Conservation (phyloP, 1,140 invertebrate genomes). For the Ridgeia piscesae region DNA sequence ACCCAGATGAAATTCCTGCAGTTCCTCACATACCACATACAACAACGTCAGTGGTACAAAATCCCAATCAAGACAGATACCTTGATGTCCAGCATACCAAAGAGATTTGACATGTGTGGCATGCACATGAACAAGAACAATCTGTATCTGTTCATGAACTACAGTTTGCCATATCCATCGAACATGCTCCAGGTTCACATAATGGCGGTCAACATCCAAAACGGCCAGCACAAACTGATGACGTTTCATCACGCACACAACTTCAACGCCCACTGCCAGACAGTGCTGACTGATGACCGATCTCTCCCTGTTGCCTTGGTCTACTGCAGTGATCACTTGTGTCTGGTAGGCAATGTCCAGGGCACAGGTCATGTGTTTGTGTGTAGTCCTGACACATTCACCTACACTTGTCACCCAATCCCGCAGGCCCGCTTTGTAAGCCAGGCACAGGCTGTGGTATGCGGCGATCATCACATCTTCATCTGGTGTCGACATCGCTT, state of each 20-base stretch:
- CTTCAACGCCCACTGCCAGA: slow-evolving; percentile 50
- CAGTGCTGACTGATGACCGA: slow-evolving; percentile 49
- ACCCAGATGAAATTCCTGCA: slow-evolving; percentile 52
- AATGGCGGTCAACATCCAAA: slow-evolving; percentile 46
- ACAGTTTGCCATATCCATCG: slow-evolving; percentile 52
- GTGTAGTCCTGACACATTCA: slow-evolving; percentile 47
- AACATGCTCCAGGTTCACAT: slow-evolving; percentile 54
- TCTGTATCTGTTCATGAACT: slow-evolving; percentile 51
- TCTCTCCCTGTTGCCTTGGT: slow-evolving; percentile 51
- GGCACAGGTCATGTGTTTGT: slow-evolving; percentile 51
- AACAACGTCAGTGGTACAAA: slow-evolving; percentile 47
- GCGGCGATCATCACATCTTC: slow-evolving; percentile 46
- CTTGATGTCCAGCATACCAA: slow-evolving; percentile 45
- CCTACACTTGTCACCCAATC: slow-evolving; percentile 52
- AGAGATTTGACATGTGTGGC: slow-evolving; percentile 48
- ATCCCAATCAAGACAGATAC: slow-evolving; percentile 46
- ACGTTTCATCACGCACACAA: slow-evolving; percentile 50
- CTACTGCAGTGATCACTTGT: slow-evolving; percentile 46
- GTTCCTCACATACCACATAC: slow-evolving; percentile 47
- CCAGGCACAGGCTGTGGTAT: slow-evolving; percentile 45
- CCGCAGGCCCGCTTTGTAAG: slow-evolving; percentile 51
- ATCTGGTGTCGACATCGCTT: slow-evolving; percentile 52
- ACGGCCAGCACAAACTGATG: slow-evolving; percentile 43
- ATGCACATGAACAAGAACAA: slow-evolving; percentile 44
- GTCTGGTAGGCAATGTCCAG: slow-evolving; percentile 51